Conservation (phyloP, 2,797 vertebrate species). For the Coccyzus lansbergi region DNA sequence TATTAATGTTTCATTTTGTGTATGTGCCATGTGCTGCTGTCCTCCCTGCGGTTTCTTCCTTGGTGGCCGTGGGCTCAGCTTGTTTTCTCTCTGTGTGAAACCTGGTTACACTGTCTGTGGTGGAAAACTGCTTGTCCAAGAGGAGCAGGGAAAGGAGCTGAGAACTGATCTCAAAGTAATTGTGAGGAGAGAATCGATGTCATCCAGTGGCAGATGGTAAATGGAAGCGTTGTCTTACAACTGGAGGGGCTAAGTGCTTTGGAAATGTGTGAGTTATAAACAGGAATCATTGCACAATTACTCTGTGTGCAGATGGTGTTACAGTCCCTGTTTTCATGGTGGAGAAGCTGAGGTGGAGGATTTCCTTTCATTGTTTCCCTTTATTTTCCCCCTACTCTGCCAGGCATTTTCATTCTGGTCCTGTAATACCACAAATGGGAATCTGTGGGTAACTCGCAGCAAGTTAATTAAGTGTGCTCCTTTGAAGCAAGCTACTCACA, state of each 20-base stretch:
- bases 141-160: background rate
- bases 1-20: background rate
- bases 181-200: background rate
- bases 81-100: background rate
- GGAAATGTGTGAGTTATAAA: background rate
- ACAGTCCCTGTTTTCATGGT: background rate
- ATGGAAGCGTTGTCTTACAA: background rate
- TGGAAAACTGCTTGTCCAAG: background rate
- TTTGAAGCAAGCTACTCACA: background rate
- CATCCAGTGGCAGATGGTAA: background rate
- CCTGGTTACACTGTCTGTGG: background rate
- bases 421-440: background rate
- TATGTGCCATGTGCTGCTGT: background rate
- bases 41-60: background rate
- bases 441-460: background rate
- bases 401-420: accelerated
- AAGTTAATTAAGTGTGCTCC: background rate
- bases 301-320: background rate
- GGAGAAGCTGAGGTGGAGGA: background rate
- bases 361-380: background rate
- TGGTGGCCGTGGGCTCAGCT: background rate
- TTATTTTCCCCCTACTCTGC: background rate
- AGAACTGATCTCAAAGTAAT: background rate
- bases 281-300: background rate
- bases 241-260: background rate